Base-by-base conservation (phyloP, 2,888 invertebrate species). In the Acanthosoma haemorrhoidale region DNA sequence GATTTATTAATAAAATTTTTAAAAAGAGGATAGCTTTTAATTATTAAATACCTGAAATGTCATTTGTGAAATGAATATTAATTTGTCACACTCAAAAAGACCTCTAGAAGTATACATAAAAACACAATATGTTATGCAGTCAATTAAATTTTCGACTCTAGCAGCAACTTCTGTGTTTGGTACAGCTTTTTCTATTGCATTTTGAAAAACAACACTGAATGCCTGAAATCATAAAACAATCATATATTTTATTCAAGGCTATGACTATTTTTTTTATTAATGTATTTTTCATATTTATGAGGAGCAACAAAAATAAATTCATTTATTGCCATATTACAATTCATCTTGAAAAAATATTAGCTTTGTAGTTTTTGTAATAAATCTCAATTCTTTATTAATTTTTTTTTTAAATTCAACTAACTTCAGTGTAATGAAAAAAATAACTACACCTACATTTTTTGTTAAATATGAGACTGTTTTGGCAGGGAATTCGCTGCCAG, bases 151-250 rank as follows among this genome's bases (percentile, higher is more conserved):
- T 74, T 85, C 84, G 16, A 97, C 94, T 76, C 96, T 84, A 71
- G 83, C 82, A 34, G 86, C 83, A 0, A 96, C 91, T 75, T 89
- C 89, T 57, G 64, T 64, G 0, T 92, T 88, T 0, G 90, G 88
- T 74, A 92, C 90, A 0, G 96, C 94, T 78, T 87, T 88, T 57
- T 91, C 90, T 77, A 97, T 96, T 16, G 96, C 96, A 78, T 95
- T 96, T 84, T 95, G 94, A 79, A 96, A 96, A 32, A 96, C 96
- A n/a, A 95, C 94, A 80, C 93, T 94, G 81, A 96, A 96, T 1
- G 96, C 95, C 92, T 93, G 77, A n/a, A 82, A 81, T 71, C 72
- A 70, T 70, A 71, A 43, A 69, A n/a, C 41, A 32, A 32, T 67
- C 38, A 51, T 31, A 15, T 43, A 11, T 43, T 43, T 15, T 11